Conservation (phyloP, 2,888 invertebrate species). For the Melangyna quadrimaculata region DNA sequence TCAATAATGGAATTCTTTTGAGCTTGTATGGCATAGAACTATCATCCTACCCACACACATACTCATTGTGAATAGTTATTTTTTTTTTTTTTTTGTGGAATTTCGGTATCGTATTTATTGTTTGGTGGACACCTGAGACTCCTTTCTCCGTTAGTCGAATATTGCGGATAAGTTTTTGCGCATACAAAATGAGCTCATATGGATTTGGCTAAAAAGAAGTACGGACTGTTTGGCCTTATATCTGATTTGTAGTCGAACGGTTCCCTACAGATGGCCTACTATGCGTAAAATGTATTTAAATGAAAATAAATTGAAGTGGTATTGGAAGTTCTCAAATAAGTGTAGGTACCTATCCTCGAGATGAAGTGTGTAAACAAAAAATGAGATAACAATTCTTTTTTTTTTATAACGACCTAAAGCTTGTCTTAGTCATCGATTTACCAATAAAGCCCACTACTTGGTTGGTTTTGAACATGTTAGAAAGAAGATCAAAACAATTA, state of each 20-base stretch:
- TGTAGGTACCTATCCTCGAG: too few species aligned
- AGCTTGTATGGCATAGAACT: conserved; percentile 19
- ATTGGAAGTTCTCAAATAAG: background rate
- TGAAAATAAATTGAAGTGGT: background rate
- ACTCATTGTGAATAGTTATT: background rate
- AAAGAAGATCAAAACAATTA: too few species aligned
- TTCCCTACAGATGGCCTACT: conserved; percentile 29
- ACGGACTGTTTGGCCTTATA: conserved; percentile 25
- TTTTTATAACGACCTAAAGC: too few species aligned
- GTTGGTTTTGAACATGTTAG: too few species aligned
- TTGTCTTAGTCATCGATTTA: too few species aligned
- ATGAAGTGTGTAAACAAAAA: background rate
- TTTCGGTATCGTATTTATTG: conserved; percentile 53
- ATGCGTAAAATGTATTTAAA: background rate
- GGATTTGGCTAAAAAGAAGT: background rate
- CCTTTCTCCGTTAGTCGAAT: conserved; percentile 44
- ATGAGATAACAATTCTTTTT: too few species aligned
- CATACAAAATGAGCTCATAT: conserved; percentile 35
- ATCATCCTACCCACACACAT: conserved; percentile 52
- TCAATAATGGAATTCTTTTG: conserved; percentile 65
- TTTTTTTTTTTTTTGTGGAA: conserved; percentile 31
- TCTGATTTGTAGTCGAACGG: conserved; percentile 34
- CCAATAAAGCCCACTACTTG: too few species aligned
- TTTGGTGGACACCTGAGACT: conserved; percentile 53
- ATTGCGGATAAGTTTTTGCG: conserved; percentile 16